These are phyloP conservation scores for Adelges cooleyi DNA, from an alignment of 1,140 invertebrate genomes.

Conservation along the genomic window DNA sequence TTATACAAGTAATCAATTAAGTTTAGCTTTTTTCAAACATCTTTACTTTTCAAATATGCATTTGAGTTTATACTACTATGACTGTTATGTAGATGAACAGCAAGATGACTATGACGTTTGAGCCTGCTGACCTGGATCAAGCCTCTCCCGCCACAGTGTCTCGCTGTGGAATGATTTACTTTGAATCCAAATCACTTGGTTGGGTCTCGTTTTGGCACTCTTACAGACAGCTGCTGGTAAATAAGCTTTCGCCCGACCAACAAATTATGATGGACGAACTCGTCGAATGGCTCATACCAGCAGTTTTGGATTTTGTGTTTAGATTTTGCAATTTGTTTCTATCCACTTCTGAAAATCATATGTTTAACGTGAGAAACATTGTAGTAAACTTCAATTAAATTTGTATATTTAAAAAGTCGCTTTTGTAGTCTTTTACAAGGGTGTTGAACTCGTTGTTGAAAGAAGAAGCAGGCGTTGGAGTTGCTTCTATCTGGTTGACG, in stretches of 20 bases:
- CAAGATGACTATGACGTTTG: conserved; percentile 89
- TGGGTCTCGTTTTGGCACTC: conserved; percentile 67
- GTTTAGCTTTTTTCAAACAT: no score
- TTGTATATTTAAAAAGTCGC: no score
- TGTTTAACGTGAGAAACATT: conserved; percentile 57
- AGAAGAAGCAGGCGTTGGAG: conserved; percentile 50
- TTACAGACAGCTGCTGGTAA: conserved; percentile 55
- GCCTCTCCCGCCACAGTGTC: conserved; percentile 90
- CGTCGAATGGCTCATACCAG: conserved; percentile 68
- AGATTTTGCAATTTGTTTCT: conserved; percentile 62
- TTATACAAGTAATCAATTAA: conserved; percentile 71
- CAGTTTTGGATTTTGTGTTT: conserved; percentile 53
- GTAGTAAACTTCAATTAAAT: no score
- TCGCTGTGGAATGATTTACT: conserved; percentile 68
- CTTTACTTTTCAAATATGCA: no score
- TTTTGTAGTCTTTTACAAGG: conserved; percentile 3
- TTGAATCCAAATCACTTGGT: conserved; percentile 59
- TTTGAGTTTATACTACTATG: no score
- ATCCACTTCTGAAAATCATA: conserved; percentile 64
- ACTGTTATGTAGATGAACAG: conserved; percentile 50
- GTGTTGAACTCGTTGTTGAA: conserved; percentile 42
- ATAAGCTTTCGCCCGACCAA: conserved; percentile 53
- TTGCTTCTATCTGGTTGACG: conserved; percentile 66
- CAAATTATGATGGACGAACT: conserved; percentile 52
- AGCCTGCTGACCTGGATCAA: conserved; percentile 81